Percentiles rank a stretch among this genome's conserved stretches.
phyloP scores from a whole-genome alignment of 2,888 invertebrate genomes.

The Leptogaster cylindrica region DNA sequence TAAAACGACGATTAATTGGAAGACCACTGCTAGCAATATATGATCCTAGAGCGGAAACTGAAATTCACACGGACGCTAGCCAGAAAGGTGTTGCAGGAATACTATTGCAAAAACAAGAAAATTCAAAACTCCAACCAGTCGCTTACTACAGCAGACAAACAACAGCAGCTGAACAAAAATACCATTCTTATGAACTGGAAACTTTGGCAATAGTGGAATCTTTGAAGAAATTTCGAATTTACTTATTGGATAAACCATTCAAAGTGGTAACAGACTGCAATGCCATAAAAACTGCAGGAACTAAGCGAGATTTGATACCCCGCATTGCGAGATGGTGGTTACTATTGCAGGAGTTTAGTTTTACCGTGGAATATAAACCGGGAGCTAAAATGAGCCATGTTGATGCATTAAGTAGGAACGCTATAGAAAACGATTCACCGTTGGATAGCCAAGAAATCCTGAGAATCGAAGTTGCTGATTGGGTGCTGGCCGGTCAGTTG shows the following conservation, averaged over 20 bases:
- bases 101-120: conserved; percentile 47
- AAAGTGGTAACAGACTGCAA: conserved; percentile 52
- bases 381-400: conserved; percentile 47
- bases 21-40: conserved; percentile 47
- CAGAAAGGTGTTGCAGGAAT: conserved; percentile 48
- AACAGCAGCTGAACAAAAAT: conserved; percentile 51
- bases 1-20: conserved; percentile 35
- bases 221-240: conserved; percentile 52
- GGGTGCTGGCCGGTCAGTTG: conserved; percentile 39
- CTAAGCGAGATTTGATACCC: conserved; percentile 51
- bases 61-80: conserved; percentile 51
- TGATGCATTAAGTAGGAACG: conserved; percentile 47
- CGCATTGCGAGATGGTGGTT: conserved; percentile 51
- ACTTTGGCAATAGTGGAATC: conserved; percentile 53
- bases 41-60: conserved; percentile 44
- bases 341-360: conserved; percentile 47
- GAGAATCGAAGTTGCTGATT: conserved; percentile 19
- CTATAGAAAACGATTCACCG: conserved; percentile 10
- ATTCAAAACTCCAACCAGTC: conserved; percentile 37
- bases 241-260: conserved; percentile 51
- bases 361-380: conserved; percentile 42
- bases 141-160: conserved; percentile 52
- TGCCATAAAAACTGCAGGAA: too few relatives aligned
- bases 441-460: conserved; percentile 8
- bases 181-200: conserved; percentile 54